Evolutionary conservation across 2,113 vertebrate genomes (phyloP), one percentile per base, ranked within the genome.

Genomic region (Leptocoma aspasia): DNA sequence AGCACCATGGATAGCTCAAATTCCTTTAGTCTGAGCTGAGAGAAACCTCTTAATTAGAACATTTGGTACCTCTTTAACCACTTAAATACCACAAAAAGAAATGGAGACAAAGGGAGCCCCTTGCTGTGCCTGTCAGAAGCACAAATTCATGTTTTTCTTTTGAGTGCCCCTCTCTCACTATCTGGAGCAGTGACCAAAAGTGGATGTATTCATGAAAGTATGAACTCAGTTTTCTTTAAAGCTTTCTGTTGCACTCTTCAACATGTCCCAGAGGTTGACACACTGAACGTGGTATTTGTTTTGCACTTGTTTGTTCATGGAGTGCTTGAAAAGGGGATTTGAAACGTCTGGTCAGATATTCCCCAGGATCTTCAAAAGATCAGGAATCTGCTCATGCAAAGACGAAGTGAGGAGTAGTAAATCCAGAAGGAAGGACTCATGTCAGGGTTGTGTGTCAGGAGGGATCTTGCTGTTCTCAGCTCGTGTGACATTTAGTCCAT

Each of bases 401-500:
- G 45, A 53, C 33, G 23, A 37, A 27, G 5, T 16, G 33, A 41
- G n/a, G 24, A 72, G 44, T 1, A 35, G 3, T 13, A 56, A 71
- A 71, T 41, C 47, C 12, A 33, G 42, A 50, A 90, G 33, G 7
- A 71, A 70, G 47, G 19, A 17, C 10, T 64, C 1, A 0, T 56
- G 19, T 44, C 23, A 44, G 37, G 39, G 37, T 31, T 56, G 2
- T 33, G 4, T 12, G 33, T 37, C 28, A 65, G 53, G 52, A 77
- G 24, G 28, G 28, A 65, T 20, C 10, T 66, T 57, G 7, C 15
- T 81, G 7, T 49, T 56, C 22, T 91, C n/a, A 54, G 11, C 23
- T 89, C 0, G 0, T 69, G 41, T 23, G 70, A 35, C 26, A 23
- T 42, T 61, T 49, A 23, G 10, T 4, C n/a, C 22, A 4, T 17